Evolutionary conservation across 2,797 vertebrate genomes (phyloP).

Genomic region (Simalia tracyae): DNA sequence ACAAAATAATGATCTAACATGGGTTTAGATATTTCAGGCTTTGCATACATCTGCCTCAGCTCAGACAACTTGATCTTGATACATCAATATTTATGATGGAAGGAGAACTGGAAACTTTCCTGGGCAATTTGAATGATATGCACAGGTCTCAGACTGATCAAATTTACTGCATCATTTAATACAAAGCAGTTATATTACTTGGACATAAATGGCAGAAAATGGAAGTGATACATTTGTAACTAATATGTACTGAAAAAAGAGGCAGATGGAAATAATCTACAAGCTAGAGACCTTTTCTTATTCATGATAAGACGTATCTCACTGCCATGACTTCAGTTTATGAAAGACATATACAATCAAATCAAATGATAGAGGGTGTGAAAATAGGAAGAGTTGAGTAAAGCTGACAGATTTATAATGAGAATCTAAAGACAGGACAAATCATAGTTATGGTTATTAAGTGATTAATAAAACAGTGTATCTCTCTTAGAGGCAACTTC

Average conservation of each 20-base stretch:
- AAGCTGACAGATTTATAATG: slow-evolving; percentile 41
- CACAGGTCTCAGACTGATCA: slow-evolving; percentile 48
- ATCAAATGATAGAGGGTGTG: slow-evolving; percentile 19
- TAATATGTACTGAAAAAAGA: slow-evolving; percentile 24
- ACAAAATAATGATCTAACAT: not conserved
- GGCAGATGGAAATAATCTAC: slow-evolving; percentile 37
- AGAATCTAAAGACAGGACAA: slow-evolving; percentile 10
- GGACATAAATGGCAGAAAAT: slow-evolving; percentile 56
- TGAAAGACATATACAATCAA: slow-evolving; percentile 36
- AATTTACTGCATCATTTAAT: slow-evolving; percentile 53
- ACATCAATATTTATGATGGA: slow-evolving; percentile 61
- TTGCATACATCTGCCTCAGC: slow-evolving; percentile 30
- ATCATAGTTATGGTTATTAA: slow-evolving; percentile 35
- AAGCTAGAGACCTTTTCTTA: slow-evolving; percentile 34
- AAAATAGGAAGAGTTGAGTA: slow-evolving; percentile 30
- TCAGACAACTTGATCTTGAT: slow-evolving; percentile 49
- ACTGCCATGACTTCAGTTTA: slow-evolving; percentile 23
- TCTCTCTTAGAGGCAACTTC: slow-evolving; percentile 32
- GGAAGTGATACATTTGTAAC: slow-evolving; percentile 48
- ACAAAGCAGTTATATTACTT: slow-evolving; percentile 48
- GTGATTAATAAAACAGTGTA: slow-evolving; percentile 27
- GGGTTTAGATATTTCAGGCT: slow-evolving; percentile 27
- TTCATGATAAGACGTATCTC: slow-evolving; percentile 18
- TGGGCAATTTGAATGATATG: slow-evolving; percentile 50
- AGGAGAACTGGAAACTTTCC: slow-evolving; percentile 62